These are phyloP conservation scores for Oreocharis arfaki DNA, from an alignment of 2,113 vertebrate genomes.

Conservation along the genomic window DNA sequence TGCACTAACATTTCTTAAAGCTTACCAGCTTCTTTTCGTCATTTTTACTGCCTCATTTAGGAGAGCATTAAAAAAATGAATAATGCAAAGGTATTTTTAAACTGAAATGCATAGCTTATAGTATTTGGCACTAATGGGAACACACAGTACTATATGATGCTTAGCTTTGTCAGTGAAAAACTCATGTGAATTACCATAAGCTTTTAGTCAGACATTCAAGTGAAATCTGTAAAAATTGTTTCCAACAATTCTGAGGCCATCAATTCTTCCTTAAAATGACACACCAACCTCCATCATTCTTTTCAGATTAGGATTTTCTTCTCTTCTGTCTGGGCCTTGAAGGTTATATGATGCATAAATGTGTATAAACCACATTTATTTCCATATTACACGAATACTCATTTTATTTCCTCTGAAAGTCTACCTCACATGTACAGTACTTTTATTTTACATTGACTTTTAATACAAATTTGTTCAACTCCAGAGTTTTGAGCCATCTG, in stretches of 20 bases:
- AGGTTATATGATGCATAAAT: not conserved
- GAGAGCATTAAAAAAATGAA: not conserved
- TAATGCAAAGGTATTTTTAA: not conserved
- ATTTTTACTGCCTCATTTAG: not conserved
- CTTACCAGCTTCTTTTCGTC: not conserved
- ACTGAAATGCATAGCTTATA: not conserved
- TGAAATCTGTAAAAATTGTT: not conserved
- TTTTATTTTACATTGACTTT: not conserved
- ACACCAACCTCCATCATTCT: not conserved
- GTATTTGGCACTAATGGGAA: not conserved
- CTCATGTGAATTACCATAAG: not conserved
- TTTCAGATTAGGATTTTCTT: not conserved
- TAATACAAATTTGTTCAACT: not conserved
- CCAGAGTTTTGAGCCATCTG: not conserved
- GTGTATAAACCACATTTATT: not conserved
- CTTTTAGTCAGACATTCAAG: not conserved
- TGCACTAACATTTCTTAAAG: not conserved
- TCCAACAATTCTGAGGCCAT: not conserved
- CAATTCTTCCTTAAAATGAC: not conserved
- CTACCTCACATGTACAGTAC: not conserved
- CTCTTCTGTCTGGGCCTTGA: not conserved
- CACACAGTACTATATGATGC: not conserved
- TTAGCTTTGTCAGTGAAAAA: not conserved
- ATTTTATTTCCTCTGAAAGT: not conserved
- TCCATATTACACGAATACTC: not conserved